Evolutionary conservation across 2,888 invertebrate species (phyloP).

Genomic region (Aphodius granarius): DNA sequence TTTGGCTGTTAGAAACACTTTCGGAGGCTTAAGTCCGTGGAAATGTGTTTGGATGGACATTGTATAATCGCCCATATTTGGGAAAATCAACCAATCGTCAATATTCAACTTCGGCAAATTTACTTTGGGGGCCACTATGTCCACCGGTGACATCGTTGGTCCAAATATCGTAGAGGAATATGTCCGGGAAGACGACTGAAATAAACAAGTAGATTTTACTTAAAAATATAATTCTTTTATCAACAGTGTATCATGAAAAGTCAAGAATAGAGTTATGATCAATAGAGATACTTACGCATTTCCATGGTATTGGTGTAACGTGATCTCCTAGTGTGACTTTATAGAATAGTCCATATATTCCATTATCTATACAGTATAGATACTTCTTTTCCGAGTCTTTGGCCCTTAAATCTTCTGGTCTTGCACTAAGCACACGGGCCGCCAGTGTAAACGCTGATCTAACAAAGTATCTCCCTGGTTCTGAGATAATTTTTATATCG

Average conservation of each 20-base stretch:
- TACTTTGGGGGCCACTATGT: conserved; percentile 56
- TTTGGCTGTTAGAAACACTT: neutral
- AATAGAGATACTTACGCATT: neutral
- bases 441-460: conserved; percentile 62
- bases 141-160: conserved; percentile 63
- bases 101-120: conserved; percentile 58
- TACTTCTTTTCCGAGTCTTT: conserved; percentile 18
- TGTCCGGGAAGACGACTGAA: neutral
- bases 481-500: conserved; percentile 56
- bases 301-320: neutral
- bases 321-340: conserved; percentile 46
- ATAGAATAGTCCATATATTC: conserved; percentile 65
- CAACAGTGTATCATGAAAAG: no score
- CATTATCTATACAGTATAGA: conserved; percentile 66
- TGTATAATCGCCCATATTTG: conserved; percentile 64
- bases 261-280: neutral
- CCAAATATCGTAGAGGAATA: conserved; percentile 34
- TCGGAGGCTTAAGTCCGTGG: neutral
- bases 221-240: no score
- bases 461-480: conserved; percentile 67
- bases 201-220: neutral
- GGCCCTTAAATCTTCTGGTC: neutral
- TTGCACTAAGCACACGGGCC: conserved; percentile 56
- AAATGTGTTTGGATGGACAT: neutral
- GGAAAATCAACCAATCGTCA: conserved; percentile 65